Percentiles rank a stretch among this genome's conserved stretches.
phyloP scores from a whole-genome alignment of 1,140 invertebrate species.

The Aphaenogaster floridana region DNA sequence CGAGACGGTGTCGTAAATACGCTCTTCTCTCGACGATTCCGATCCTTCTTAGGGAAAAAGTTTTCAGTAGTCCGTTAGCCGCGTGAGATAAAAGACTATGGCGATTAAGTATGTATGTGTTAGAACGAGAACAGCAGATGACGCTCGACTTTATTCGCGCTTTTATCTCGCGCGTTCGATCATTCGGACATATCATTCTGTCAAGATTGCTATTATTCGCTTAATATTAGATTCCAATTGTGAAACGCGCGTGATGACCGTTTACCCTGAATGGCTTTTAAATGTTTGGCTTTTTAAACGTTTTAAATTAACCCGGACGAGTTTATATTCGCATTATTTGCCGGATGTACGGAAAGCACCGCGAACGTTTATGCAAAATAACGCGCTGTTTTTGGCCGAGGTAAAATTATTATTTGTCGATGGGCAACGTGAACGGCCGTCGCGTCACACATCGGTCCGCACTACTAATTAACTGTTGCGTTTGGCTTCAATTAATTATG shows the following conservation, averaged over 20 bases:
- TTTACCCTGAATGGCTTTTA: constrained; percentile 7
- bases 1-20: constrained; percentile 27
- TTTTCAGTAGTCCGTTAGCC: neutral
- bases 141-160: neutral
- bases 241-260: neutral
- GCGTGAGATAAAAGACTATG: neutral
- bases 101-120: neutral
- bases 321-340: neutral
- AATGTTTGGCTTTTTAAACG: neutral
- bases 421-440: neutral
- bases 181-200: too few relatives aligned
- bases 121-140: neutral
- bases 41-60: neutral
- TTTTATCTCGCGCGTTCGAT: neutral
- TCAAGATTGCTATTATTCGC: neutral
- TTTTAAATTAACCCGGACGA: neutral
- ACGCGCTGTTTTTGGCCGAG: neutral
- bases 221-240: neutral
- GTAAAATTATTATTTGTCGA: constrained; percentile 47
- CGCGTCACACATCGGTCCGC: constrained; percentile 1
- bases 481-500: constrained; percentile 57
- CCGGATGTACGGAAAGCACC: neutral
- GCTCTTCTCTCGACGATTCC: neutral
- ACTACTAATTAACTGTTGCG: constrained; percentile 56
- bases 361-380: constrained; percentile 6